Base-by-base conservation (phyloP, 2,797 vertebrate species). In the Sparidentex hasta region DNA sequence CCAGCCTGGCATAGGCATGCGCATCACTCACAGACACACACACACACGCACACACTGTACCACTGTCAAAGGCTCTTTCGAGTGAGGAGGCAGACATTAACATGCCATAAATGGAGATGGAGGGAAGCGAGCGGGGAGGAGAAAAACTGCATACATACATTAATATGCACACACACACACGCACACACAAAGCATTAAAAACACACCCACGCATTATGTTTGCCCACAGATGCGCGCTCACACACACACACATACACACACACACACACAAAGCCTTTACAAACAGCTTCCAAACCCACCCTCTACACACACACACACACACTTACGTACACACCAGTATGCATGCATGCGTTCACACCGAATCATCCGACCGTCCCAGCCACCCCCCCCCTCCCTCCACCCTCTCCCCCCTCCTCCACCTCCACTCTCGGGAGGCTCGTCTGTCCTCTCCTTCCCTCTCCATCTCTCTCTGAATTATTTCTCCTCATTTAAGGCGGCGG, bases 91-190 rank as follows among this genome's bases (percentile, higher is more conserved):
- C 90, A 93, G 78, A 91, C 90, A 93, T 92, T 92, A 94, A 89
- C 88, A 88, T 86, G 88, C 92, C 90, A 93, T 92, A 94, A 93
- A 93, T 93, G 90, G 92, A 84, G 74, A 92, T 83, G 76, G 81
- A 90, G 78, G 85, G 80, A 90, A 80, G 81, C 57, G 18, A 86
- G 62, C 43, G 38, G 25, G 46, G 76, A 67, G 46, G 23, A 20
- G 29, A 74, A 67, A 82, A 63, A 61, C 71, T 85, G 75, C 83
- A 88, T 78, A 74, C 86, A 90, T 88, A 88, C 86, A 92, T 88
- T 87, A 88, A 88, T 90, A 88, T 84, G 82, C 83, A 43, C 46
- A 56, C 65, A 46, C 81, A 54, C 80, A 76, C 76, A 62, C 80
- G 80, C 51, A 67, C 56, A 29, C 67, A 71, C 29, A 33, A 74